phyloP scores from a whole-genome alignment of 2,888 invertebrate genomes.

The Ceraclea dissimilis region DNA sequence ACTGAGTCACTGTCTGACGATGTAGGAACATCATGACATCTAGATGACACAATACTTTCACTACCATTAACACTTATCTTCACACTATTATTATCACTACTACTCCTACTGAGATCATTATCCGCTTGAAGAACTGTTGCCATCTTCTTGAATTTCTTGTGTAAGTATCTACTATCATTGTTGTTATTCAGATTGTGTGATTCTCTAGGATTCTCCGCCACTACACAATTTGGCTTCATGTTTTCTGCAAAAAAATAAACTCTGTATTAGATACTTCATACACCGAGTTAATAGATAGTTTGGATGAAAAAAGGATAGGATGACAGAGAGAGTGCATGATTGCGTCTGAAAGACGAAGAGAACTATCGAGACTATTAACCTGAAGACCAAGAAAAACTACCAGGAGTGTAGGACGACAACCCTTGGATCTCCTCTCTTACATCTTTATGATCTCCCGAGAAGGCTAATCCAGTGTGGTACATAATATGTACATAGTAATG shows the following conservation, averaged over 20 bases:
- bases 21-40: slow-evolving; percentile 7
- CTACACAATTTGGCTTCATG: slow-evolving; percentile 42
- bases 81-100: background rate
- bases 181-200: slow-evolving; percentile 42
- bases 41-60: slow-evolving; percentile 17
- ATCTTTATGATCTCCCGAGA: too few relatives aligned
- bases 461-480: too few relatives aligned
- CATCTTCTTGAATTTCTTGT: slow-evolving; percentile 90
- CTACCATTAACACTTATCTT: slow-evolving; percentile 5
- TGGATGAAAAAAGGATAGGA: background rate
- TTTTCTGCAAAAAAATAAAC: slow-evolving; percentile 34
- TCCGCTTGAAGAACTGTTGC: slow-evolving; percentile 44
- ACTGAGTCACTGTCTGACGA: background rate
- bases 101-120: slow-evolving; percentile 5
- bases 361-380: too few relatives aligned
- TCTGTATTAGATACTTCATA: background rate
- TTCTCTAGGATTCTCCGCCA: slow-evolving; percentile 41
- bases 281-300: too few relatives aligned
- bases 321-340: background rate
- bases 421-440: too few relatives aligned
- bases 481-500: too few relatives aligned
- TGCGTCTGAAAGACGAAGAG: too few relatives aligned
- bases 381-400: too few relatives aligned
- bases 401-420: too few relatives aligned
- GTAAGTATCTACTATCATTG: slow-evolving; percentile 72